Conservation (phyloP, 2,888 invertebrate species). For the Sceliomorpha sp. region DNA sequence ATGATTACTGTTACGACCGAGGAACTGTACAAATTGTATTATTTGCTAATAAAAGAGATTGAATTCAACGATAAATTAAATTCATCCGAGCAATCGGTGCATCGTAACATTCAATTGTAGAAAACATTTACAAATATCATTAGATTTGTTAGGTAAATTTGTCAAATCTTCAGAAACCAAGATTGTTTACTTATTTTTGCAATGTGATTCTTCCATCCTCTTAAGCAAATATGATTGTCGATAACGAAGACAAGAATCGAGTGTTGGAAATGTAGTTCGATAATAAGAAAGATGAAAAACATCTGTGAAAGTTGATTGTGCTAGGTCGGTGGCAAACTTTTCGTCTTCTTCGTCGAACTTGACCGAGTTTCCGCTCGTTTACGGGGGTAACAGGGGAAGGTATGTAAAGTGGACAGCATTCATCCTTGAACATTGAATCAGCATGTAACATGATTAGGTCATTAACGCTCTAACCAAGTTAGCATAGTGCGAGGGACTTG, state of each 20-base stretch:
- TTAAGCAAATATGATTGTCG: conserved; percentile 1
- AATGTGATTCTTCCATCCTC: too few species aligned
- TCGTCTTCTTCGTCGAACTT: conserved; percentile 71
- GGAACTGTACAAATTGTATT: too few species aligned
- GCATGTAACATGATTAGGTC: conserved; percentile 80
- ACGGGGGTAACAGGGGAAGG: conserved; percentile 75
- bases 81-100: too few species aligned
- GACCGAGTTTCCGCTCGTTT: conserved; percentile 75
- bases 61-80: too few species aligned
- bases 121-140: too few species aligned
- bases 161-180: too few species aligned
- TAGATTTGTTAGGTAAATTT: too few species aligned
- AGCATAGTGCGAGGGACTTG: conserved; percentile 79
- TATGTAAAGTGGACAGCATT: conserved; percentile 80
- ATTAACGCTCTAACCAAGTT: conserved; percentile 79
- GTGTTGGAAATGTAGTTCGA: conserved; percentile 30
- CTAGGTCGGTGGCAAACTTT: conserved; percentile 43
- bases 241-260: conserved; percentile 31
- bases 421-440: conserved; percentile 80
- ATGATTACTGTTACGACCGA: too few species aligned
- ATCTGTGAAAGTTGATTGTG: conserved; percentile 31
- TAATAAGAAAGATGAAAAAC: conserved; percentile 39
- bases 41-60: too few species aligned
- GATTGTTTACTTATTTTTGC: too few species aligned
- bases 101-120: too few species aligned